These are phyloP conservation scores for Xestia rhomboidea DNA, from an alignment of 2,888 invertebrate species.

Conservation along the genomic window DNA sequence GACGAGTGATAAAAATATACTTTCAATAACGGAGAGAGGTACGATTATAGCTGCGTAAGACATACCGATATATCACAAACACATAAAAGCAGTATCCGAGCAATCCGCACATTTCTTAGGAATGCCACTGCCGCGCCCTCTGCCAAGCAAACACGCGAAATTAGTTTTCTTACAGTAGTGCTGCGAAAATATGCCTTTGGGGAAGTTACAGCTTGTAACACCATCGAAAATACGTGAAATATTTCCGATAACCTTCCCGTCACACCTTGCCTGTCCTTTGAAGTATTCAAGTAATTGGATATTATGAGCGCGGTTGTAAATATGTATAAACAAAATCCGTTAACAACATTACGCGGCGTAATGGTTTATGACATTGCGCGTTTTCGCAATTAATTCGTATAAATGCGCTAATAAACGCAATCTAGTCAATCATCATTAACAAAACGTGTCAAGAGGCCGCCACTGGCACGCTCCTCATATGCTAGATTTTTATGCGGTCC, in stretches of 20 bases:
- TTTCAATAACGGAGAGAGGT: conserved; percentile 44
- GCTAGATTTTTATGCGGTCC: conserved; percentile 62
- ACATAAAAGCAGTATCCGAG: conserved; percentile 61
- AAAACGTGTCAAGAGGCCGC: conserved; percentile 81
- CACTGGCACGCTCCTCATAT: conserved; percentile 70
- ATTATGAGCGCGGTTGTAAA: conserved; percentile 32
- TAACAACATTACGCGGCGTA: conserved; percentile 23
- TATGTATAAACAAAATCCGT: conserved; percentile 42
- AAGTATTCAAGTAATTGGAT: conserved; percentile 36
- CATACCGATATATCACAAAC: conserved; percentile 61
- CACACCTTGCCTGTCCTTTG: conserved; percentile 31
- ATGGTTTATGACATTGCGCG: conserved; percentile 53
- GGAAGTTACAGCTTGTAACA: conserved; percentile 69
- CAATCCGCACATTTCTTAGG: conserved; percentile 66
- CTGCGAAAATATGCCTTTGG: conserved; percentile 70
- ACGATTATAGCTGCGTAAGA: conserved; percentile 49
- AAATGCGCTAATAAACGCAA: conserved; percentile 78
- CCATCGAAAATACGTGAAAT: conserved; percentile 67
- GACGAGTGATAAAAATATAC: conserved; percentile 38
- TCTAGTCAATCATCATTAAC: conserved; percentile 82
- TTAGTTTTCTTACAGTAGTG: conserved; percentile 78
- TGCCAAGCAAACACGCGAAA: conserved; percentile 77
- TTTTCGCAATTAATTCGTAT: conserved; percentile 71
- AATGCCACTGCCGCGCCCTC: conserved; percentile 67
- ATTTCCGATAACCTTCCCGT: conserved; percentile 65